phyloP scores from a whole-genome alignment of 2,113 vertebrate species.

The Eublepharis macularius region DNA sequence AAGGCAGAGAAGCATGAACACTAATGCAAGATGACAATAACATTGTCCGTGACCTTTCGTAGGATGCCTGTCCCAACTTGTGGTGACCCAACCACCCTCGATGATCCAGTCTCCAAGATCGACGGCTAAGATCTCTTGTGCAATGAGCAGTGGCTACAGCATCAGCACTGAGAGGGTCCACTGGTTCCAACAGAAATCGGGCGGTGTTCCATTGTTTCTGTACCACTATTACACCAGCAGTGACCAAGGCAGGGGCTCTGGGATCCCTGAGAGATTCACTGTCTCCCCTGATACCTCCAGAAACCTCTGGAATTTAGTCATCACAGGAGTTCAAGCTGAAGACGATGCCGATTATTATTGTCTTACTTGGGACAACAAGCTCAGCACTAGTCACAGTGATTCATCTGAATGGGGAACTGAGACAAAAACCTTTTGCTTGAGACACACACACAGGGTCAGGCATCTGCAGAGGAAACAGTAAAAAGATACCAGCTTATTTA shows the following conservation, averaged over 20 bases:
- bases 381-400: background rate
- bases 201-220: background rate
- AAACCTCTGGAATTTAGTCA: slow-evolving; percentile 13
- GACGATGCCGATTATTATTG: slow-evolving; percentile 3
- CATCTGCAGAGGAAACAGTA: background rate
- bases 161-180: slow-evolving; percentile 11
- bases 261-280: slow-evolving; percentile 26
- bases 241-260: slow-evolving; percentile 7
- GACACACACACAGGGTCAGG: background rate
- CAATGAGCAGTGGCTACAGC: background rate
- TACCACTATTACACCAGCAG: slow-evolving; percentile 16
- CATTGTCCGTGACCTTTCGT: background rate
- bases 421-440: background rate
- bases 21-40: background rate
- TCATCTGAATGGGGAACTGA: background rate
- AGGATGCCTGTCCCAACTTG: background rate
- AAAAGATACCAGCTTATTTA: background rate
- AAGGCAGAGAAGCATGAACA: background rate
- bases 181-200: background rate
- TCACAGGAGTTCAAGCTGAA: background rate
- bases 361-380: background rate
- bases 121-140: slow-evolving; percentile 4
- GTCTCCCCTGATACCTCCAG: slow-evolving; percentile 10
- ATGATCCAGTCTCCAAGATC: background rate
- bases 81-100: background rate